Base-by-base conservation (phyloP, 2,797 vertebrate species). In the Semotilus atromaculatus region DNA sequence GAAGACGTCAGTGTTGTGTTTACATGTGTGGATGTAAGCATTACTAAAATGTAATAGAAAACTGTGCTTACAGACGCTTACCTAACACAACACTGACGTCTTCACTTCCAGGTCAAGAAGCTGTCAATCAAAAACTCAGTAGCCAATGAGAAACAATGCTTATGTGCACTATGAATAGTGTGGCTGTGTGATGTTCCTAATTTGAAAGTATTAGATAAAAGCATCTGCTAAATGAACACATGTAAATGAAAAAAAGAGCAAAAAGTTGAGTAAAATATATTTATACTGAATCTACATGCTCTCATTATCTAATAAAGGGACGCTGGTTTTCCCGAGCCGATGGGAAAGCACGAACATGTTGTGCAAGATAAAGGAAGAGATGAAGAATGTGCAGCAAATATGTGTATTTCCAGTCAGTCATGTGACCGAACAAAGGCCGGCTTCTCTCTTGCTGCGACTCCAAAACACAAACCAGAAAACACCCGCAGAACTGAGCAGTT, bases 351-450 rank as follows among this genome's bases (percentile, higher is more conserved):
- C 43, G 21, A 36, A 38, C 55, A n/a, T 76, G 87, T 29, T 29
- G 70, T n/a, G 31, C 4, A 43, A 38, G 86, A 89, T 80, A 71
- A 85, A 81, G 81, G 81, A 87, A 83, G 34, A 21, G 85, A 88
- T 71, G 38, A 48, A 76, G 78, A 76, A 68, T 60, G 67, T 34
- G 64, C 78, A 78, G 85, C 80, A 87, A 91, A 91, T 81, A 89
- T 85, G 89, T 86, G 83, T 79, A 90, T 90, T 91, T 80, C 85
- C 88, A 88, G 78, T 29, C 74, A 80, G 85, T 26, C 58, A 72
- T 64, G 85, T 64, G 87, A 89, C 36, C 9, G 23, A 77, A 29
- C 53, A 60, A n/a, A 38, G 31, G 31, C 14, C 55, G 29, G 75
- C 51, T 55, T 75, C 72, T 74, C 71, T 45, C 14, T 3, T 10